Base-by-base conservation (phyloP, 2,113 vertebrate species). In the Nothocercus julius region DNA sequence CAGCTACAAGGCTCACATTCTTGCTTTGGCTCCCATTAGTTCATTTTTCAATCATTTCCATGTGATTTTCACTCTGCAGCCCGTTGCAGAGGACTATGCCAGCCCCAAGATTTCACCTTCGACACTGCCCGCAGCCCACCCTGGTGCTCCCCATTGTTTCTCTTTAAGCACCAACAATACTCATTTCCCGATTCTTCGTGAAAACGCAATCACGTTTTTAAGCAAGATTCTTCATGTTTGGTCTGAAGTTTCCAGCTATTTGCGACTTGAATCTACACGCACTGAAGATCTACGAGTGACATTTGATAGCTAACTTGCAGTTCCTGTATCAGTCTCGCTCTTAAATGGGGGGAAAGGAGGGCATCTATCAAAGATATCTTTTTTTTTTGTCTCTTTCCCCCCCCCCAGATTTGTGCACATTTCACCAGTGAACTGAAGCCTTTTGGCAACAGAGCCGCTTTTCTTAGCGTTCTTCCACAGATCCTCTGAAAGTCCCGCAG, bases 221-320 rank as follows among this genome's bases (percentile, higher is more conserved):
- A n/a, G 21, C 32, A 45, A 38, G 11, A 51, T 25, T 20, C 47
- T 63, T 70, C 13, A 21, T 2, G 10, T 51, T 72, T 25, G 16
- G 7, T 64, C 47, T 14, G 34, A 21, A 47, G 21, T 64, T 58
- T 49, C 30, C 36, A 51, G 30, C 42, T 2, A 30, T 56, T 56
- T 56, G 16, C 9, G 16, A 21, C 30, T 32, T 4, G 32, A 59
- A 44, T 28, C 5, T 5, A 59, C 21, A 4, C 2, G 20, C 9
- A 2, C 27, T 7, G 6, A 15, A 27, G 32, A 18, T 9, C 6
- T 62, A 62, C 20, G 13, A 36, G 59, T 2, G 34, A 73, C n/a
- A n/a, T 2, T 3, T 30, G 36, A 9, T 9, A 21, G 28, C 32
- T 15, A 14, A 42, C 40, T 4, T 4, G 1, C 4, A 16, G 21